Evolutionary conservation across 1,140 invertebrate species (phyloP).

Genomic region (Eulimnadia texana): DNA sequence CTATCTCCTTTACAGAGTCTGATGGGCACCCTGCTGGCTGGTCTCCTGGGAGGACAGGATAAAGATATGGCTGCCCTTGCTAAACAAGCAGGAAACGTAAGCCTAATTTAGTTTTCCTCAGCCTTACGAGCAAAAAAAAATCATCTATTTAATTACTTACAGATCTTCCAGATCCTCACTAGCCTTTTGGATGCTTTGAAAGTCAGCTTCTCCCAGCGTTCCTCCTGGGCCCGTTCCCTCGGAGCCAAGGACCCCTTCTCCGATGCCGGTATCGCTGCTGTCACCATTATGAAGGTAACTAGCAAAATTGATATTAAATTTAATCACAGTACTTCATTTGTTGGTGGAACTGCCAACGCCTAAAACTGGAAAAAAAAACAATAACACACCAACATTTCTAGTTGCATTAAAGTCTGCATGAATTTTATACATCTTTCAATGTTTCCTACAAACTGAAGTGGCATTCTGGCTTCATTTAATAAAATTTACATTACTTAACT

Average conservation of each 20-base stretch:
- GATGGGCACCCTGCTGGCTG: constrained; percentile 71
- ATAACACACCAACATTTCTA: too few species aligned
- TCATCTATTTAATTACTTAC: too few species aligned
- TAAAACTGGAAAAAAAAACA: too few species aligned
- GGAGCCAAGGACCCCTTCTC: constrained; percentile 70
- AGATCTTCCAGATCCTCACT: constrained; percentile 83
- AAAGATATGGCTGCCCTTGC: constrained; percentile 77
- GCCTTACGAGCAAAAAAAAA: neutral
- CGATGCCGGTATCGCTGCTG: constrained; percentile 66
- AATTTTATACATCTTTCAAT: too few species aligned
- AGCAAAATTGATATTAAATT: constrained; percentile 1
- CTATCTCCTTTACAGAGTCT: constrained; percentile 43
- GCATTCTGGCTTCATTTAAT: too few species aligned
- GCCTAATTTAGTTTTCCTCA: constrained; percentile 20
- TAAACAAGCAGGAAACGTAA: constrained; percentile 84
- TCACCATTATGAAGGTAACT: constrained; percentile 62
- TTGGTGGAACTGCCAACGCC: too few species aligned
- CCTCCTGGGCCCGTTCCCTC: constrained; percentile 57
- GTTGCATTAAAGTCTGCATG: too few species aligned
- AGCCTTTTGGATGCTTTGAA: constrained; percentile 76
- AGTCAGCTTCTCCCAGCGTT: constrained; percentile 78
- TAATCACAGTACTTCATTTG: too few species aligned
- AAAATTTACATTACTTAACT: constrained; percentile 17
- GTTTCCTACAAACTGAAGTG: too few species aligned
- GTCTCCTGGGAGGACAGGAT: constrained; percentile 72